phyloP scores from a whole-genome alignment of 2,888 invertebrate genomes.

The Timandra comae region DNA sequence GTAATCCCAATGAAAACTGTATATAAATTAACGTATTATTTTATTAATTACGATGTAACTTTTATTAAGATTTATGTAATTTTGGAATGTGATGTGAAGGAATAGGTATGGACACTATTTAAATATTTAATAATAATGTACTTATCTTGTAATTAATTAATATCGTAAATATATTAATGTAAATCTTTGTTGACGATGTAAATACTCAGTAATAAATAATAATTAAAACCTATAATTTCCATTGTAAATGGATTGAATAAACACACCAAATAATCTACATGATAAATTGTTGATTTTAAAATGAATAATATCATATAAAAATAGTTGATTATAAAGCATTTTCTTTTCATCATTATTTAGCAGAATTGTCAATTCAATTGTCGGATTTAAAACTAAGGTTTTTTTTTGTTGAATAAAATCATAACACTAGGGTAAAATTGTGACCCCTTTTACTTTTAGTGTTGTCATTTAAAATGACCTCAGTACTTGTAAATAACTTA shows the following conservation, averaged over 20 bases:
- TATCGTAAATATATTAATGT: no score
- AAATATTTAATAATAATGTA: slow-evolving; percentile 6
- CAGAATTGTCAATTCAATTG: background rate
- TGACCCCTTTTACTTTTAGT: slow-evolving; percentile 22
- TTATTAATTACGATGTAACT: slow-evolving; percentile 38
- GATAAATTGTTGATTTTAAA: no score
- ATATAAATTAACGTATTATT: slow-evolving; percentile 37
- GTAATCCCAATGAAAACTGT: slow-evolving; percentile 36
- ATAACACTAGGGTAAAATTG: slow-evolving; percentile 2
- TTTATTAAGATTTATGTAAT: slow-evolving; percentile 40
- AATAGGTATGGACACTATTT: slow-evolving; percentile 1
- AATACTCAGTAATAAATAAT: slow-evolving; percentile 16
- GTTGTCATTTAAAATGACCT: slow-evolving; percentile 56
- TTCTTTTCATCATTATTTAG: no score
- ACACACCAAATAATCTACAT: slow-evolving; percentile 10
- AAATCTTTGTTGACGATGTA: slow-evolving; percentile 20
- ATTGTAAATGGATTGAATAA: slow-evolving; percentile 33
- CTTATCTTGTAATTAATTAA: slow-evolving; percentile 13
- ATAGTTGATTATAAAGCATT: no score
- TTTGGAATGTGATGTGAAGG: slow-evolving; percentile 5
- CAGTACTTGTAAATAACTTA: slow-evolving; percentile 63
- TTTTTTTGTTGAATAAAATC: no score
- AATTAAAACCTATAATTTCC: slow-evolving; percentile 23
- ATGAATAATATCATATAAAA: no score
- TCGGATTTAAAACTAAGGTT: background rate